Percentiles rank a stretch among this genome's conserved stretches.
phyloP scores from a whole-genome alignment of 1,140 invertebrate genomes.

The Mamestra configurata region DNA sequence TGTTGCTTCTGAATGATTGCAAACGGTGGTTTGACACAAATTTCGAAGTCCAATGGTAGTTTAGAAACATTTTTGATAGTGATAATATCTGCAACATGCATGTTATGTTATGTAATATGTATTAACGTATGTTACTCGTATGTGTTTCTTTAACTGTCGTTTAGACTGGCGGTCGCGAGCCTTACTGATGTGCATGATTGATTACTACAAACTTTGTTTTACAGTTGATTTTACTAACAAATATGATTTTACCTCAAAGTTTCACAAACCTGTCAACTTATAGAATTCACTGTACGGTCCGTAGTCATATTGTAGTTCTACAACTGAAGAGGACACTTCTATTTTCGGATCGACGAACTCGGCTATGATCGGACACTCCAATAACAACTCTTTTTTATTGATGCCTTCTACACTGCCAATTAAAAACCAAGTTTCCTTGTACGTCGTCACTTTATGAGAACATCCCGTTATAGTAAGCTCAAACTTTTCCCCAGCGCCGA shows the following conservation, averaged over 20 bases:
- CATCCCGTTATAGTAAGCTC: constrained; percentile 75
- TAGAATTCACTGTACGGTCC: constrained; percentile 83
- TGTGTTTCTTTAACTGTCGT: too few relatives aligned
- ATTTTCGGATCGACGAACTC: constrained; percentile 85
- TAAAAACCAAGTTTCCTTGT: constrained; percentile 83
- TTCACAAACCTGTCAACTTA: constrained; percentile 78
- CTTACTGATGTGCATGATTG: too few relatives aligned
- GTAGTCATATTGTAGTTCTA: constrained; percentile 81
- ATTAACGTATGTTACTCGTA: too few relatives aligned
- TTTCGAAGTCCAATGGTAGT: constrained; percentile 78
- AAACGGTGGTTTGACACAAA: constrained; percentile 78
- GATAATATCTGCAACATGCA: constrained; percentile 70
- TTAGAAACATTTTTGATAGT: constrained; percentile 83
- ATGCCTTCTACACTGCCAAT: constrained; percentile 81
- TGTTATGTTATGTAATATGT: too few relatives aligned
- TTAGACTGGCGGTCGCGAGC: too few relatives aligned
- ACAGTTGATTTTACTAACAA: background rate
- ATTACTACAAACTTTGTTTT: background rate
- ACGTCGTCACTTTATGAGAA: constrained; percentile 72
- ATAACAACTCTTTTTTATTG: constrained; percentile 82
- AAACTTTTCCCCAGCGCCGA: constrained; percentile 77
- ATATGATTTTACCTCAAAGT: background rate
- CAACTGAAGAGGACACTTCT: constrained; percentile 69
- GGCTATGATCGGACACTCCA: constrained; percentile 76
- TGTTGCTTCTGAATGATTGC: constrained; percentile 75